phyloP scores from a whole-genome alignment of 64 coral and sea anemone species.

The Dendrophyllia cribrosa region DNA sequence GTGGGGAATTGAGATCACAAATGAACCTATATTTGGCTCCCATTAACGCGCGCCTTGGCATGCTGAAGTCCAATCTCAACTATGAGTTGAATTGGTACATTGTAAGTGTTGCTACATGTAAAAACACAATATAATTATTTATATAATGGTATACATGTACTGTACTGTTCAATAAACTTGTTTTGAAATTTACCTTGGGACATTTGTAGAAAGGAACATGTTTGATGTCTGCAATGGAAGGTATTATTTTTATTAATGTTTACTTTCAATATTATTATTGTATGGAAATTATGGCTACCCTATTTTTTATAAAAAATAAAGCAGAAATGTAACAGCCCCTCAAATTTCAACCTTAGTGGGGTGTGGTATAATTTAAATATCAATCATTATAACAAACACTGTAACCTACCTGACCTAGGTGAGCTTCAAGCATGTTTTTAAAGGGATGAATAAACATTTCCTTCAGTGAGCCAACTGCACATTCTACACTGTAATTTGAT shows the following conservation, averaged over 20 bases:
- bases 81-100: too few relatives aligned
- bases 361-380: not conserved
- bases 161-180: not conserved
- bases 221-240: conserved; percentile 16
- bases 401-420: conserved; percentile 69
- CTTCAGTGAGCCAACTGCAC: conserved; percentile 81
- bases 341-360: too few relatives aligned
- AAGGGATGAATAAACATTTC: conserved; percentile 78
- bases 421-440: conserved; percentile 67
- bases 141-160: too few relatives aligned
- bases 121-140: too few relatives aligned
- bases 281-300: not conserved
- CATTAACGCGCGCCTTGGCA: too few relatives aligned
- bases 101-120: too few relatives aligned
- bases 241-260: not conserved
- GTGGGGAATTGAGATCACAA: too few relatives aligned
- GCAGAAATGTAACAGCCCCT: not conserved
- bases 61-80: too few relatives aligned
- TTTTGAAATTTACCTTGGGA: conserved; percentile 20
- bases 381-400: not conserved
- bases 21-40: too few relatives aligned
- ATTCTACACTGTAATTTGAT: conserved; percentile 70
- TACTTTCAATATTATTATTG: not conserved
- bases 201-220: not conserved
- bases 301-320: not conserved